A percentile compares a stretch with the other conserved stretches of the same genome.
phyloP scores from a whole-genome alignment of 2,113 vertebrate genomes.

The Eubucco bourcierii region DNA sequence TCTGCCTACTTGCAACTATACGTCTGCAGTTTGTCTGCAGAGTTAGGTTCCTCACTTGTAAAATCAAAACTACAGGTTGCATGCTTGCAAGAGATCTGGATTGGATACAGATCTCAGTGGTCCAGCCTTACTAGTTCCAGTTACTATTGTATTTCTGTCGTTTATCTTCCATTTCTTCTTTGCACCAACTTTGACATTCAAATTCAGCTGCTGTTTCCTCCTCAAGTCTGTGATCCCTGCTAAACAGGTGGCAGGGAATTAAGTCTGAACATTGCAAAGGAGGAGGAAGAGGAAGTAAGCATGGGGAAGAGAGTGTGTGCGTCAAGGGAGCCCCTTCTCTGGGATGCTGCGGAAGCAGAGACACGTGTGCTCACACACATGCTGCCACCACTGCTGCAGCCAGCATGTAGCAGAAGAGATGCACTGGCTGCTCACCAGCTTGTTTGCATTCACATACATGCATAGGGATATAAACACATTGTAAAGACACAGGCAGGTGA shows the following conservation, averaged over 20 bases:
- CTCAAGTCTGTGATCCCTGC: background rate
- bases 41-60: background rate
- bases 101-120: background rate
- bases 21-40: background rate
- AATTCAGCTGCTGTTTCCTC: background rate
- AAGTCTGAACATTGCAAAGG: background rate
- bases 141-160: background rate
- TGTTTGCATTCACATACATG: background rate
- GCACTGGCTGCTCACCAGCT: background rate
- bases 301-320: background rate
- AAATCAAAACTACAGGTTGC: background rate
- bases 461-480: background rate
- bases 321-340: background rate
- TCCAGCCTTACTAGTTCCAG: background rate
- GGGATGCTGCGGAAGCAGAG: background rate
- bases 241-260: background rate
- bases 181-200: background rate
- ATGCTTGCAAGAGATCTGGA: background rate
- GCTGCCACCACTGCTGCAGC: background rate
- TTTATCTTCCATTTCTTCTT: background rate
- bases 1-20: background rate
- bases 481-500: background rate
- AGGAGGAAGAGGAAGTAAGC: background rate
- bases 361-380: too few species aligned
- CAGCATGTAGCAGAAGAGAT: fast-evolving